phyloP scores from a whole-genome alignment of 2,113 vertebrate genomes.

The Hydropotes inermis region DNA sequence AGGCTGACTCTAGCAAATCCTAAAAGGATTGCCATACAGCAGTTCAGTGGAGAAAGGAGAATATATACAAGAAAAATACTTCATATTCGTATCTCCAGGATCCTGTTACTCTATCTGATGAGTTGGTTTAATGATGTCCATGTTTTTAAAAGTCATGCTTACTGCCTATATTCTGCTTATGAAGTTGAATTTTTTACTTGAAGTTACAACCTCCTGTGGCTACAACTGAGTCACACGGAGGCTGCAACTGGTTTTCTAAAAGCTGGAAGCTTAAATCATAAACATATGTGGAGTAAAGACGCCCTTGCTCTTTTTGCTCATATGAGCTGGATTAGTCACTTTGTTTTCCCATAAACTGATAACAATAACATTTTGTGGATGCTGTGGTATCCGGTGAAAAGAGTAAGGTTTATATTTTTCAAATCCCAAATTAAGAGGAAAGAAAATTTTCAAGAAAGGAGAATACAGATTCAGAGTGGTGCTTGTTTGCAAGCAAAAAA shows the following conservation, averaged over 20 bases:
- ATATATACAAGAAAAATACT: not conserved
- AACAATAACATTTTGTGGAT: constrained; percentile 75
- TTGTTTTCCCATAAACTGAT: constrained; percentile 57
- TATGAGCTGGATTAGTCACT: constrained; percentile 73
- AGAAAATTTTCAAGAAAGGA: constrained; percentile 60
- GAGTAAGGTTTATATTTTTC: constrained; percentile 59
- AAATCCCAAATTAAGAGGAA: constrained; percentile 27
- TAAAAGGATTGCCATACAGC: not conserved
- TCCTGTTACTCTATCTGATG: not conserved
- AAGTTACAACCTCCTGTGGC: not conserved
- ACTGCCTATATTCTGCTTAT: not conserved
- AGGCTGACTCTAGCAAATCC: not conserved
- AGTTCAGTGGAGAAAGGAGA: not conserved
- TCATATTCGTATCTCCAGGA: not conserved
- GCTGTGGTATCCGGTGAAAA: constrained; percentile 57
- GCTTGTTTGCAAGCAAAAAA: not conserved
- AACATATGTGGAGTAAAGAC: constrained; percentile 75
- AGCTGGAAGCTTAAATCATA: constrained; percentile 73
- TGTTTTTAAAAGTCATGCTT: not conserved
- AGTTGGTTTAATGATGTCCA: not conserved
- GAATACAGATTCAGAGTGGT: constrained; percentile 30
- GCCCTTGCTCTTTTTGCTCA: constrained; percentile 51
- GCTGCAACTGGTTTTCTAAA: constrained; percentile 39
- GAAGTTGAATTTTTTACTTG: not conserved
- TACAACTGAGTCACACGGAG: constrained; percentile 48